Evolutionary conservation across 2,888 invertebrate species (phyloP).

Genomic region (Laothoe populi): DNA sequence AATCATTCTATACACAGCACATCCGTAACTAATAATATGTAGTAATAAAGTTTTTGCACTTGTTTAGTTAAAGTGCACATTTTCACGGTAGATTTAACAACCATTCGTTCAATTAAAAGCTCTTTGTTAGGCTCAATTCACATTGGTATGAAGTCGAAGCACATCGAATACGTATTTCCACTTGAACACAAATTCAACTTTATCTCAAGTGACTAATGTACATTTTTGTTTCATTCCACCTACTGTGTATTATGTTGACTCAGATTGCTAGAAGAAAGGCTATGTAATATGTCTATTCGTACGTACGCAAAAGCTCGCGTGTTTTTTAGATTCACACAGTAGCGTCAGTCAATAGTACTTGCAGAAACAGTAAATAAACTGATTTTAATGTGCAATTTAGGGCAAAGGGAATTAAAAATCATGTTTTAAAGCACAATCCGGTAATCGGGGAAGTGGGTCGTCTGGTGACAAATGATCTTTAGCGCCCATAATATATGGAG

Average conservation of each 20-base stretch:
- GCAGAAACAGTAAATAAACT: too few species aligned
- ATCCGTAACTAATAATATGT: not conserved
- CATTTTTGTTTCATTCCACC: not conserved
- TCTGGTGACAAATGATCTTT: too few species aligned
- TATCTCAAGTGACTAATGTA: not conserved
- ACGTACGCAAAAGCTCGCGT: too few species aligned
- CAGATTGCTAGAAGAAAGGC: too few species aligned
- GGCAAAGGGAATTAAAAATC: too few species aligned
- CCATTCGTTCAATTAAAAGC: not conserved
- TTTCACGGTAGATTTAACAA: conserved; percentile 2
- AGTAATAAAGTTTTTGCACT: conserved; percentile 10
- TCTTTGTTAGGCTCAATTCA: not conserved
- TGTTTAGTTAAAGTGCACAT: not conserved
- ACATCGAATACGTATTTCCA: not conserved
- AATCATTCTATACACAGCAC: not conserved
- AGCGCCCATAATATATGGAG: too few species aligned
- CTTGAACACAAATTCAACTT: not conserved
- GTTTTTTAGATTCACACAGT: too few species aligned
- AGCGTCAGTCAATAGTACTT: too few species aligned
- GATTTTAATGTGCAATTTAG: too few species aligned
- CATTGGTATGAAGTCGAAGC: not conserved
- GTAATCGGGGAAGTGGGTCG: too few species aligned
- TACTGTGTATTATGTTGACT: not conserved
- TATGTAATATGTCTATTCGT: too few species aligned
- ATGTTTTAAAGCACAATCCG: too few species aligned